Base-by-base conservation (phyloP, 2,797 vertebrate species). In the Dipus sagitta region DNA sequence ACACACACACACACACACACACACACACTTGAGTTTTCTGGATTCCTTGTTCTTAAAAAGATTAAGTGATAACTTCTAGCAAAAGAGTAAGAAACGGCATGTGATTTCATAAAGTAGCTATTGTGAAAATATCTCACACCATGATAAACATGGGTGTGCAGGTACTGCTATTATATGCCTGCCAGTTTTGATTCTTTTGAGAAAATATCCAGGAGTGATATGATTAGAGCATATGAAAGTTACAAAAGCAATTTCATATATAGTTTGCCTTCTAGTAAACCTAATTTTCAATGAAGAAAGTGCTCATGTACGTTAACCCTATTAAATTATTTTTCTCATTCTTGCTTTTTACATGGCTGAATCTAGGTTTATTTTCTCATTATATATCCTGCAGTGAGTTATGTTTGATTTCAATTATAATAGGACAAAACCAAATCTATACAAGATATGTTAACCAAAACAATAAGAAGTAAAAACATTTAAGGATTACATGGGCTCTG, bases 231-330 rank as follows among this genome's bases (percentile, higher is more conserved):
- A 23, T 75, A 17, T 64, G 8, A 28, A 23, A 52, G 13, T 64
- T 42, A 64, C n/a, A 47, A 76, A 65, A 64, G 10, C 38, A 80
- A 89, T 86, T 95, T 83, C 70, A 72, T 75, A 34, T n/a, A 71
- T 6, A 86, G 34, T 86, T 62, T 47, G 42, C 3, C 54, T 72
- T 96, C 13, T 28, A 68, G 10, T 62, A 91, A 89, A 64, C 3
- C 14, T 38, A 83, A 89, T 60, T 80, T 76, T 86, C 21, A 77
- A 0, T 78, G 71, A 91, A 87, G 30, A 65, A 52, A 89, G 4
- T 92, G 34, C 76, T 20, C 6, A 5, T 54, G 3, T 30, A 87
- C 15, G 20, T 86, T 91, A 83, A 87, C 12, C 30, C 15, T 74
- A 28, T 38, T 64, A 78, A 76, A 70, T 86, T 32, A n/a, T 32